phyloP scores from a whole-genome alignment of 1,140 invertebrate species.

The Pseudomyrmex concolor region DNA sequence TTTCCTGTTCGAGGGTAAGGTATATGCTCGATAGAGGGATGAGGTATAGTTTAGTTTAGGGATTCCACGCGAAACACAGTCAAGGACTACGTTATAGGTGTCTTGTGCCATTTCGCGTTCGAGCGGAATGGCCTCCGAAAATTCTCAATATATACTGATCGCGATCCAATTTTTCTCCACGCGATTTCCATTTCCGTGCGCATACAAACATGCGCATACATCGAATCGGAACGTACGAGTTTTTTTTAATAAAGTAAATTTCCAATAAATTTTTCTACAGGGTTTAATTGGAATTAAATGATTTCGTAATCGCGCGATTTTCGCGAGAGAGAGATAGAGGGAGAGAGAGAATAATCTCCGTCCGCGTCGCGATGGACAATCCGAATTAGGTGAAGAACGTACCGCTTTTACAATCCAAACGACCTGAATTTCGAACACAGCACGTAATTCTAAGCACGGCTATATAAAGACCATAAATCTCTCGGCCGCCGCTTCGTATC shows the following conservation, averaged over 20 bases:
- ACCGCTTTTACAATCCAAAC: neutral
- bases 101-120: constrained; percentile 5
- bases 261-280: neutral
- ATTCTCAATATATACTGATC: neutral
- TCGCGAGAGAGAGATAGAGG: too few species aligned
- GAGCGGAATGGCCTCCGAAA: neutral
- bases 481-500: constrained; percentile 37
- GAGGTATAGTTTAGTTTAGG: constrained; percentile 81
- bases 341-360: neutral
- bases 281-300: neutral
- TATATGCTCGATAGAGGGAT: constrained; percentile 73
- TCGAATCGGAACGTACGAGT: neutral
- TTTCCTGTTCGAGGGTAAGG: constrained; percentile 74
- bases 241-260: neutral
- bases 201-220: neutral
- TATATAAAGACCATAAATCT: constrained; percentile 45
- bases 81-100: constrained; percentile 64
- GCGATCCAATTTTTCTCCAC: too few species aligned
- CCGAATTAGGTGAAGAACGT: neutral
- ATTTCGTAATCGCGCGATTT: neutral
- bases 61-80: constrained; percentile 77
- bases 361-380: neutral
- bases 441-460: neutral
- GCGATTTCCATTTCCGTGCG: too few species aligned
- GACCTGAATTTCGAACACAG: constrained; percentile 26